Base-by-base conservation (phyloP, 2,888 invertebrate genomes). In the Ichneumon xanthorius region DNA sequence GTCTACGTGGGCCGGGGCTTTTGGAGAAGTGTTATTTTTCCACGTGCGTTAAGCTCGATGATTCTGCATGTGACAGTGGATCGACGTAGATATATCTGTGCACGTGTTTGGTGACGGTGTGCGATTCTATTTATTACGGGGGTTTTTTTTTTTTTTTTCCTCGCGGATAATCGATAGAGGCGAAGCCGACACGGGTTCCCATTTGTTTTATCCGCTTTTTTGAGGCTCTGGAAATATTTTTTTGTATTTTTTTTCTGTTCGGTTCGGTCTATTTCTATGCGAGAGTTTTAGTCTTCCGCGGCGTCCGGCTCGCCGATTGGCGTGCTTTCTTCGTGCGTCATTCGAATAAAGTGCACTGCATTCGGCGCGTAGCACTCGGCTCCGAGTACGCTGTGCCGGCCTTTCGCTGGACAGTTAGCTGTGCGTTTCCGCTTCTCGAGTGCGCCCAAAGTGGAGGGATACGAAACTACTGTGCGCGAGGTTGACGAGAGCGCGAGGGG, bases 1-100 rank as follows among this genome's bases (percentile, higher is more conserved):
- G 76, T 84, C 45, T 48, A 80, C 70, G 65, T 63, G 33, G 22
- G 30, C 37, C 50, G 53, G 37, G 45, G 14, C 37, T 79, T 37
- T 40, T 11, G 72, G 40, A 50, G 61, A 37, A 75, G 61, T 65
- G 58, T 77, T 16, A 50, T 30, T 63, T 14, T 33, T 16, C n/a
- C 61, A 30, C 26, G 33, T 45, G 61, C 30, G 33, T 63, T 33
- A 0, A 16, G 61, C 30, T 33, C 61, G 4, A 63, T 30, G 61
- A 33, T 5, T 30, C 30, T n/a, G 16, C 30, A 30, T 3, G 30
- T 63, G 61, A 45, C 45, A 16, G 45, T 45, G 45, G 4, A 4
- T 16, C 45, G 2, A 4, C 45, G 1, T 30, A 4, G 5, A 33
- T 4, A 33, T 63, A 61, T 5, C 2, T 16, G 61, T 30, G 61